Evolutionary conservation across 2,113 vertebrate species (phyloP).

Genomic region (Peromyscus leucopus): DNA sequence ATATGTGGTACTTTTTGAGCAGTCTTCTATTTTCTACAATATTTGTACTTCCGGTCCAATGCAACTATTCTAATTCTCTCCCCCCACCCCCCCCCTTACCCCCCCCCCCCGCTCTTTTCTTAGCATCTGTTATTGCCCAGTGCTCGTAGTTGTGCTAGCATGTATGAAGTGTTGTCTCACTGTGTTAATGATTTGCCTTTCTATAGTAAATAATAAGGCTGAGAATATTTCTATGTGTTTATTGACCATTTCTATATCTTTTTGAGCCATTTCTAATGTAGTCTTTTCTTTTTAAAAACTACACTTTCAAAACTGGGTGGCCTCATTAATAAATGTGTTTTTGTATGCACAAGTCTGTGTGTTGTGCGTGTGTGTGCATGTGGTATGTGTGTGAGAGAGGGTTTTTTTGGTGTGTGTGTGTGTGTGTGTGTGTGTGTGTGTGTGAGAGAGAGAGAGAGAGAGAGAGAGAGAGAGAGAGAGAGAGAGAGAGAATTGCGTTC

Average conservation of each 20-base stretch:
- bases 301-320: background rate
- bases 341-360: background rate
- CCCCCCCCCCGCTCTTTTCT: background rate
- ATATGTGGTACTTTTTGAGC: background rate
- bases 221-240: background rate
- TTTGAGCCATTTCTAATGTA: background rate
- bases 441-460: too few species aligned
- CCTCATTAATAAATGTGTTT: background rate
- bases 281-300: background rate
- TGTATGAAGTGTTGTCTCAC: background rate
- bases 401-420: background rate
- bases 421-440: background rate
- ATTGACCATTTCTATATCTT: background rate
- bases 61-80: background rate
- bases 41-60: fast-evolving
- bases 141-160: background rate
- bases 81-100: background rate
- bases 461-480: too few species aligned
- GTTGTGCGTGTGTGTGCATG: background rate
- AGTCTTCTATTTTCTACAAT: background rate
- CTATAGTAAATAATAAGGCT: background rate
- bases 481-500: too few species aligned
- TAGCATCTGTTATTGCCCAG: background rate
- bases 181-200: background rate
- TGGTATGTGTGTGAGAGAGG: background rate